Conservation (phyloP, 2,797 vertebrate species). For the Leucoraja ocellata region DNA sequence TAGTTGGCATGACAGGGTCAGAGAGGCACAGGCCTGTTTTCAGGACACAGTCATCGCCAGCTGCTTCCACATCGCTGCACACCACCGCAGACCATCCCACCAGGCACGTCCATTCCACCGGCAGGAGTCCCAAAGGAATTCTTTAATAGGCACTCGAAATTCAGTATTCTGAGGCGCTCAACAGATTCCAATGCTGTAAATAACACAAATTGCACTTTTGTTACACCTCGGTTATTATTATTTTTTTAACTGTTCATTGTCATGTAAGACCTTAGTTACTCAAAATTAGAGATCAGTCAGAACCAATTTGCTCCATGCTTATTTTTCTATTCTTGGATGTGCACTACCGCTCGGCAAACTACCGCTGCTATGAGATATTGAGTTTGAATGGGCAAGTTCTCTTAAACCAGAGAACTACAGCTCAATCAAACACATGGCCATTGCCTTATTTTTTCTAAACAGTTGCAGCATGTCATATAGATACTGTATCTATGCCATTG, state of each 20-base stretch:
- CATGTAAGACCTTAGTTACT: neutral
- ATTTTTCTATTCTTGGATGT: neutral
- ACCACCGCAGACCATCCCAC: constrained; percentile 61
- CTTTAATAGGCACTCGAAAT: constrained; percentile 68
- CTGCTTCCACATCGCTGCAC: constrained; percentile 56
- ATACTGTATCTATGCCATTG: neutral
- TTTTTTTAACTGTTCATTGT: neutral
- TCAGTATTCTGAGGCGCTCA: constrained; percentile 67
- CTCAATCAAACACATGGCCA: neutral
- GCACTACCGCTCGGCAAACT: neutral
- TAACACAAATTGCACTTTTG: constrained; percentile 59
- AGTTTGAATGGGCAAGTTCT: neutral
- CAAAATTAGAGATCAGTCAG: neutral
- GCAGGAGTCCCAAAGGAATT: constrained; percentile 61
- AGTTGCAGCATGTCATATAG: neutral
- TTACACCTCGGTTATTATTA: constrained; percentile 45
- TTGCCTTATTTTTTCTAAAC: neutral
- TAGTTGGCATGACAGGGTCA: constrained; percentile 58
- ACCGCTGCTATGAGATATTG: neutral
- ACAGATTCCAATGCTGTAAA: constrained; percentile 76
- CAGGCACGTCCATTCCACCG: constrained; percentile 66
- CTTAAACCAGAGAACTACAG: neutral
- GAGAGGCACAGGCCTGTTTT: constrained; percentile 60
- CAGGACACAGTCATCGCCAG: constrained; percentile 57
- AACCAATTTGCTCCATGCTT: neutral